Evolutionary conservation across 2,113 vertebrate species (phyloP).

Genomic region (Dasypus novemcinctus): DNA sequence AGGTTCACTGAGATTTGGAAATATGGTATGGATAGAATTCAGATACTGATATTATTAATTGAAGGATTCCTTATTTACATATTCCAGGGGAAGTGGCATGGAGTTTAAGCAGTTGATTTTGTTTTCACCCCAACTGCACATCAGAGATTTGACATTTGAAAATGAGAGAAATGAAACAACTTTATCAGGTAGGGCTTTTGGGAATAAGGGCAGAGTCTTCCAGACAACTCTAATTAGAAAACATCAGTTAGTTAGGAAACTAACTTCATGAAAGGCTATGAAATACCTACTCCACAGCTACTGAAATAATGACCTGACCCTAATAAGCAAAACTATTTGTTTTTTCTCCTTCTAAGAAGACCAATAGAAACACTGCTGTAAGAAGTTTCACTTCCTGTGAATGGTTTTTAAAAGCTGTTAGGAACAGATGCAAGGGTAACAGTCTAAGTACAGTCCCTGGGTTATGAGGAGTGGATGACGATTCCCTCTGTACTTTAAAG

Average conservation of each 20-base stretch:
- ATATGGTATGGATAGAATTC: not conserved
- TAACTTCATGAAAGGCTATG: not conserved
- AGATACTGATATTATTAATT: not conserved
- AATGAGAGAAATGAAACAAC: not conserved
- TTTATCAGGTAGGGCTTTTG: not conserved
- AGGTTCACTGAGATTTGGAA: not conserved
- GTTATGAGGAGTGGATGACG: not conserved
- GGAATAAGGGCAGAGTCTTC: not conserved
- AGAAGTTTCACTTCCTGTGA: not conserved
- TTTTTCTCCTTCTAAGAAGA: slow-evolving; percentile 13
- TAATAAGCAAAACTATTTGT: not conserved
- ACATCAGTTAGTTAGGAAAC: no score
- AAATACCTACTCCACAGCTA: not conserved
- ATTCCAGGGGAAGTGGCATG: not conserved
- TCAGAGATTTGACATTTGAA: slow-evolving; percentile 17
- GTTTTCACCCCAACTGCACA: not conserved
- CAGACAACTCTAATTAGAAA: slow-evolving; percentile 14
- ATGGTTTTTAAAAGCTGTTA: not conserved
- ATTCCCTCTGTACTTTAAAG: not conserved
- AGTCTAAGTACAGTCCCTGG: not conserved
- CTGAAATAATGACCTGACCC: slow-evolving; percentile 5
- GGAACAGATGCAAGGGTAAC: not conserved
- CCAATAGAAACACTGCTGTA: not conserved
- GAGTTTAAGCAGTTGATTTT: not conserved
- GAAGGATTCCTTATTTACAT: not conserved